Conservation (phyloP, 2,113 vertebrate species). For the Albula glossodonta region DNA sequence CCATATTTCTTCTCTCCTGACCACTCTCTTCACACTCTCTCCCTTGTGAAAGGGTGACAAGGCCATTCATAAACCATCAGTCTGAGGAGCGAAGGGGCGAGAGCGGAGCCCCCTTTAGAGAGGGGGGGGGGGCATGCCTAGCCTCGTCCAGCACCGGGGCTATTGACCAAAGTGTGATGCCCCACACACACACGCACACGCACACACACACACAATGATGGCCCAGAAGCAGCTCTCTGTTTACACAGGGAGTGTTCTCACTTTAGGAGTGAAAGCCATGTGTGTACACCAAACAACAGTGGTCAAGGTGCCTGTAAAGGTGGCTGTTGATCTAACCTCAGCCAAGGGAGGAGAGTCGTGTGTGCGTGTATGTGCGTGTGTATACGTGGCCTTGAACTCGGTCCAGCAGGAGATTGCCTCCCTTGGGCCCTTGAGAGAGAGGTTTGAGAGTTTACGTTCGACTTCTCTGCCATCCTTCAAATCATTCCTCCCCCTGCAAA, state of each 20-base stretch:
- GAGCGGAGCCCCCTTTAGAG: not conserved
- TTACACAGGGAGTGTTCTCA: not conserved
- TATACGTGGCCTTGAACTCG: not conserved
- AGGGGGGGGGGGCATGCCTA: no score
- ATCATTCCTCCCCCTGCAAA: not conserved
- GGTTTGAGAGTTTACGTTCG: not conserved
- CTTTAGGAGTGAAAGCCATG: not conserved
- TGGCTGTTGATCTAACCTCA: not conserved
- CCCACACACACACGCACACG: not conserved
- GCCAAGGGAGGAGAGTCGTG: not conserved
- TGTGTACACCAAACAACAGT: not conserved
- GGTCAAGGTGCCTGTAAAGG: not conserved
- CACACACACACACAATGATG: not conserved
- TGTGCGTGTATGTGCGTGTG: not conserved
- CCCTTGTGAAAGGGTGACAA: conserved; percentile 8
- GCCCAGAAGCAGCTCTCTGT: not conserved
- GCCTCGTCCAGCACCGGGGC: not conserved
- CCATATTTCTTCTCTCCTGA: not conserved
- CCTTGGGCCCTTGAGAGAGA: not conserved
- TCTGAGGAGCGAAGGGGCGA: not conserved
- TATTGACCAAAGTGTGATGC: no score
- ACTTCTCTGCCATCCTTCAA: not conserved
- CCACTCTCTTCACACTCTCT: not conserved
- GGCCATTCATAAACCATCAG: not conserved
- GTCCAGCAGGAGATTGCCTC: not conserved